Evolutionary conservation across 2,888 invertebrate genomes (phyloP), one percentile per base, ranked within the genome.

Genomic region (Lamellibrachia satsuma): DNA sequence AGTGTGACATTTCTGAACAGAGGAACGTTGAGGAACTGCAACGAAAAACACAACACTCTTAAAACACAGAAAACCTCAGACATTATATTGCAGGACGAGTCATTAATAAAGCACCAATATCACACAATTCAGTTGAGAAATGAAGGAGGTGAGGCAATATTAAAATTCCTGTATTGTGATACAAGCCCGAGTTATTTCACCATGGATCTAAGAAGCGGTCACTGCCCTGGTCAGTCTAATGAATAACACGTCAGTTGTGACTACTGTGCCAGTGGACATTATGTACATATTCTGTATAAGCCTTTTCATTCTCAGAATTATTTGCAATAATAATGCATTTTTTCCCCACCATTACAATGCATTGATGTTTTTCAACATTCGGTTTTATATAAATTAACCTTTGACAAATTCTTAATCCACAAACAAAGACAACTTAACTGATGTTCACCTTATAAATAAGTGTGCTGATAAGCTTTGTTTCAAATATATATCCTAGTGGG

Each of bases 401-500:
- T n/a, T 75, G 4, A 15, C 22, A 75, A 22, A 75, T 75, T 75
- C 22, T 11, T 22, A 75, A 75, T 15, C 39, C 6, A 22, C 75
- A 75, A 75, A 57, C 15, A 57, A 15, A 2, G 57, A 57, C 8
- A 75, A 22, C 75, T n/a, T 75, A 11, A 60, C 11, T 60, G 60
- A 9, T 11, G 11, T 11, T 60, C 75, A 96, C 97, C 97, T 99
- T 99, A 96, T 98, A 98, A 96, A 99, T 98, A 93, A 99, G 97
- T 92, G 99, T 99, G 95, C 98, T 98, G 95, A 99, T 99, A 93
- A 99, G 97, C 96, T 99, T 98, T 95, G 99, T 99, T 97, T 99
- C 99, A 97, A 99, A 99, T 96, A 99, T 99, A 97, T 99, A 99
- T 15, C 99, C 99, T 94, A 99, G 97, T n/a, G 99, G 99, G 96